Base-by-base conservation (phyloP, 2,888 invertebrate species). In the Spilarctia lutea region DNA sequence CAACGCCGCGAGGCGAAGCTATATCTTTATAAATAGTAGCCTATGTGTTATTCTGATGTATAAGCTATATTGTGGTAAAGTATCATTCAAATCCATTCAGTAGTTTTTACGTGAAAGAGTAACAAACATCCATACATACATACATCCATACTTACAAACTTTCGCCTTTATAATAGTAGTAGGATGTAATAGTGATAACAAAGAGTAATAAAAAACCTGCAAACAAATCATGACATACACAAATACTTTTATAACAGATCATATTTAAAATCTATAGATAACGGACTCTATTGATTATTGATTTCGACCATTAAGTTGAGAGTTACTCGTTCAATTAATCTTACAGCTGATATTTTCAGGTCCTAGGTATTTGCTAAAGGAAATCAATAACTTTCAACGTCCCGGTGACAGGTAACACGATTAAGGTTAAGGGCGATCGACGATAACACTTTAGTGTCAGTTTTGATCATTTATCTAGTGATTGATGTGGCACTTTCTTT, bases 341-440 rank as follows among this genome's bases (percentile, higher is more conserved):
- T 70, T 56, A 27, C 27, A 42, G 27, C 39, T 39, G 42, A 60
- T 48, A 48, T 65, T 48, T 24, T 65, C 56, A 69, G 35, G n/a
- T 39, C 35, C 35, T 35, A 18, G 27, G 67, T 68, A 69, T 65
- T 65, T 69, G 52, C 30, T 39, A 24, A 56, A 63, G 30, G 56
- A 74, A 71, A 74, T 74, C 71, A 33, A 81, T 79, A 74, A 72
- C 71, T 72, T 56, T 4, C 1, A 71, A 66, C 74, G 76, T 74
- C 81, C 65, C 56, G 39, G 30, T 10, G 66, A 69, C 71, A 77
- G 70, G 65, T 67, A 63, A 73, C 74, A 45, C 71, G 70, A 60
- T 68, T 52, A 69, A 83, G 77, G 79, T 82, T 65, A 82, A 83
- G 79, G 77, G n/a, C 75, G 83, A 83, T 81, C 52, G n/a, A 8